A percentile compares a stretch with the other conserved stretches of the same genome.
These are phyloP conservation scores for Morelia viridis DNA, from an alignment of 2,797 vertebrate genomes.

Conservation along the genomic window DNA sequence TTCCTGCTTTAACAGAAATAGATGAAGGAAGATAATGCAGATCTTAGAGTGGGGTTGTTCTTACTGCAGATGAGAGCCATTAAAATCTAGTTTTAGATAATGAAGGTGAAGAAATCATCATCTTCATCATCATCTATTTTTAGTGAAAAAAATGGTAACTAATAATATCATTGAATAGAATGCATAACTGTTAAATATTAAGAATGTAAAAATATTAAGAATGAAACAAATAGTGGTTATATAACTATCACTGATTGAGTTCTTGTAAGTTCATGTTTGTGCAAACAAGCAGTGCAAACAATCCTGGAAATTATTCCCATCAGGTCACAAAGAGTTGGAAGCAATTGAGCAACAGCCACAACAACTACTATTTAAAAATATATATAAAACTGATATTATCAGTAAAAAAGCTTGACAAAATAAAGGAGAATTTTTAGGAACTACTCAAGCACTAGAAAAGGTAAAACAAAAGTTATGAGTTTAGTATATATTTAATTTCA, in stretches of 20 bases:
- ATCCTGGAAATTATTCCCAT: background rate
- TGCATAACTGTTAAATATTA: background rate
- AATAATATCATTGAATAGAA: background rate
- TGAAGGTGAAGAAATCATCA: background rate
- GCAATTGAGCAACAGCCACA: background rate
- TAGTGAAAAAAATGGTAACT: background rate
- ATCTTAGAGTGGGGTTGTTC: background rate
- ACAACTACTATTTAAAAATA: background rate
- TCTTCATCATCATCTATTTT: background rate
- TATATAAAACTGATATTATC: background rate
- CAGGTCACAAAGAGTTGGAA: background rate
- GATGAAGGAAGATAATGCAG: background rate
- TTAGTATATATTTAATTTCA: background rate
- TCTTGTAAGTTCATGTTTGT: no score
- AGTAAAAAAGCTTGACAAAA: background rate
- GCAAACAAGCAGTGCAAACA: background rate
- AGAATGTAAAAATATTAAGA: background rate
- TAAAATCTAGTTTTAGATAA: background rate
- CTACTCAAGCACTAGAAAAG: background rate
- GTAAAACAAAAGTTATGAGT: background rate
- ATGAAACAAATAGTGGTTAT: background rate
- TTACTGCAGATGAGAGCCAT: background rate
- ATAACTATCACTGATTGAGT: background rate
- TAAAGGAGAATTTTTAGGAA: background rate
- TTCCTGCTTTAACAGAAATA: background rate